Conservation (phyloP, 2,113 vertebrate genomes). For the Platichthys stellatus region DNA sequence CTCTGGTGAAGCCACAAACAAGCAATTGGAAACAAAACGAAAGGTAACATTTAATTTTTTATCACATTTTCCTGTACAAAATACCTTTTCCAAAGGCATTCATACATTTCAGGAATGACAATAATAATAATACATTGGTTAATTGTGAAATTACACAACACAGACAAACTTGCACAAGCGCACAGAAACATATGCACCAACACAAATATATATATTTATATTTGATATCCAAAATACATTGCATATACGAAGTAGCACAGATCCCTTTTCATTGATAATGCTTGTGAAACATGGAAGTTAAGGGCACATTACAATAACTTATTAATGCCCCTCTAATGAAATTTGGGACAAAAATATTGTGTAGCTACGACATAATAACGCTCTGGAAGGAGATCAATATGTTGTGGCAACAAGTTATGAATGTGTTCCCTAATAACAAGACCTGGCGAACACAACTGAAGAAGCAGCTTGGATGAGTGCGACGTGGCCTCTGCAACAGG, state of each 20-base stretch:
- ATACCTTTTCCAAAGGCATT: slow-evolving; percentile 87
- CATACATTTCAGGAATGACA: slow-evolving; percentile 86
- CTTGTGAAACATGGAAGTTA: slow-evolving; percentile 67
- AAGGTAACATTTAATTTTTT: slow-evolving; percentile 93
- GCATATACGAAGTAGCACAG: slow-evolving; percentile 93
- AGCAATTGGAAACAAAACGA: slow-evolving; percentile 37
- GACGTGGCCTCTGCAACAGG: too few species aligned
- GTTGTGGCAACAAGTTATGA: too few species aligned
- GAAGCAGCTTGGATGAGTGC: too few species aligned
- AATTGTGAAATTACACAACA: slow-evolving; percentile 92
- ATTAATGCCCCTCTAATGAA: slow-evolving; percentile 56
- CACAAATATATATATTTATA: slow-evolving; percentile 82
- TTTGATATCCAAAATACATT: slow-evolving; percentile 95
- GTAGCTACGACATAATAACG: too few species aligned
- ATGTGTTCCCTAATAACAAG: too few species aligned
- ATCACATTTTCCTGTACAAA: slow-evolving; percentile 91
- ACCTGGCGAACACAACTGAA: too few species aligned
- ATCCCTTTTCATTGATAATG: slow-evolving; percentile 80
- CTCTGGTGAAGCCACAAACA: slow-evolving; percentile 18
- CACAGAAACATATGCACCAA: slow-evolving; percentile 67
- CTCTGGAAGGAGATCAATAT: too few species aligned
- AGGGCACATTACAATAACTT: slow-evolving; percentile 76
- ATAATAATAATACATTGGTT: slow-evolving; percentile 85
- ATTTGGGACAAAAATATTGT: too few species aligned
- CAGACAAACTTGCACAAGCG: slow-evolving; percentile 51